Evolutionary conservation across 2,113 vertebrate species (phyloP), one percentile per base, ranked within the genome.

Genomic region (Rutilus rutilus): DNA sequence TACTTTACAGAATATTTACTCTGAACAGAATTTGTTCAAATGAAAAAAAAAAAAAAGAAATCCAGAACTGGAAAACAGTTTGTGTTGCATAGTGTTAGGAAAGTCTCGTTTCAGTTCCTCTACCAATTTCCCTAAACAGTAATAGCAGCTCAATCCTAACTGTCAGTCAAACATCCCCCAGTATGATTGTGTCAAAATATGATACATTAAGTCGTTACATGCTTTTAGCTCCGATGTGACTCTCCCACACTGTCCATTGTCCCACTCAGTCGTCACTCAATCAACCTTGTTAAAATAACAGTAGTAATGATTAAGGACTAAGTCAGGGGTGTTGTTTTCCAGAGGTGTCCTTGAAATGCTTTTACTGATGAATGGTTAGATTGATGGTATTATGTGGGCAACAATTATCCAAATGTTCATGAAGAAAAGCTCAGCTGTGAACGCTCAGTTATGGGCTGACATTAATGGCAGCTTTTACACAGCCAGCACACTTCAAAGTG

Each of bases 271-370:
- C 4, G 1, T 67, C 60, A 64, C 79, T 52, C 79, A 50, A 33
- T 67, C 10, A 19, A 52, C 60, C 60, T 1, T 45, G 39, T 21
- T 15, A 27, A 50, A 67, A 78, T 52, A 82, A 62, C 47, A 77
- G 69, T n/a, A 36, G 73, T 42, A 47, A 82, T n/a, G 78, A 82
- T 60, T 59, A 42, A 64, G 85, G 47, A 85, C 45, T 36, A 60
- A 25, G 11, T 64, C 78, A 64, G 59, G 78, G 30, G 52, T 75
- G 54, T 62, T 77, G 54, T 19, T 82, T 77, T 85, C 52, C 45
- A 42, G 15, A 42, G 52, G 60, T 71, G 82, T 42, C 82, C 69
- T 36, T 45, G 27, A 33, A 67, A 23, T 69, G 23, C 62, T 57
- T 71, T 59, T 67, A 42, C 54, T 64, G 64, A 54, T 78, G 78